These are phyloP conservation scores for Auanema freiburgensis DNA, from an alignment of 2,888 invertebrate species.

Conservation along the genomic window DNA sequence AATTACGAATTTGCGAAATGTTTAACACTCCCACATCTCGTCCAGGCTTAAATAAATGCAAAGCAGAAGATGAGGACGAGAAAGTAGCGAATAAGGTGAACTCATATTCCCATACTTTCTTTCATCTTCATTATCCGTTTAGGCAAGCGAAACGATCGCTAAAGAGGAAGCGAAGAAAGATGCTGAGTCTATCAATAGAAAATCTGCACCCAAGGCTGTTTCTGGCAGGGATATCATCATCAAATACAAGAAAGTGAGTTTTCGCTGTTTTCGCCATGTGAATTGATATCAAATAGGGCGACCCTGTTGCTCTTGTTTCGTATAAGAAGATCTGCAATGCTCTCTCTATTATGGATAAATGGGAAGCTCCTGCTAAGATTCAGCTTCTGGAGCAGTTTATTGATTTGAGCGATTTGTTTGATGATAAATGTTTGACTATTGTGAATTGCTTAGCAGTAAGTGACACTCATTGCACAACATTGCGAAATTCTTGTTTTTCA, in stretches of 20 bases:
- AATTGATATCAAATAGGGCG: slow-evolving; percentile 24
- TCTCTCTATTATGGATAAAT: slow-evolving; percentile 34
- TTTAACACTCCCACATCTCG: too few relatives aligned
- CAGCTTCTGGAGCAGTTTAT: slow-evolving; percentile 48
- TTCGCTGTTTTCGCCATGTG: not conserved
- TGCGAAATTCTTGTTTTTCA: slow-evolving; percentile 14
- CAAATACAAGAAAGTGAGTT: slow-evolving; percentile 10
- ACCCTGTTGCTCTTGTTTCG: slow-evolving; percentile 28
- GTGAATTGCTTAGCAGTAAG: slow-evolving; percentile 45
- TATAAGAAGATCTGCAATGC: slow-evolving; percentile 48
- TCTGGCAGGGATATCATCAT: slow-evolving; percentile 28
- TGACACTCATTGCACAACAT: slow-evolving; percentile 3
- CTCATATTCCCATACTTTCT: too few relatives aligned
- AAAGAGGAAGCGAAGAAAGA: not conserved
- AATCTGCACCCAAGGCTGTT: slow-evolving; percentile 1
- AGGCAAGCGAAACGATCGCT: not conserved
- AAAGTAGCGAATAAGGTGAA: too few relatives aligned
- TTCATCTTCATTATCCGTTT: too few relatives aligned
- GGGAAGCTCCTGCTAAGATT: slow-evolving; percentile 36
- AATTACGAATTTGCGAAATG: too few relatives aligned
- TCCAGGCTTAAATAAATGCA: too few relatives aligned
- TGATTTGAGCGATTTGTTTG: slow-evolving; percentile 36
- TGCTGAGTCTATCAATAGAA: not conserved
- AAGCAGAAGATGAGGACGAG: too few relatives aligned
- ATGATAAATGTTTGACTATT: slow-evolving; percentile 34